Percentiles rank a stretch among this genome's conserved stretches.
These are phyloP conservation scores for Tor tambroides DNA, from an alignment of 2,113 vertebrate species.

Conservation along the genomic window DNA sequence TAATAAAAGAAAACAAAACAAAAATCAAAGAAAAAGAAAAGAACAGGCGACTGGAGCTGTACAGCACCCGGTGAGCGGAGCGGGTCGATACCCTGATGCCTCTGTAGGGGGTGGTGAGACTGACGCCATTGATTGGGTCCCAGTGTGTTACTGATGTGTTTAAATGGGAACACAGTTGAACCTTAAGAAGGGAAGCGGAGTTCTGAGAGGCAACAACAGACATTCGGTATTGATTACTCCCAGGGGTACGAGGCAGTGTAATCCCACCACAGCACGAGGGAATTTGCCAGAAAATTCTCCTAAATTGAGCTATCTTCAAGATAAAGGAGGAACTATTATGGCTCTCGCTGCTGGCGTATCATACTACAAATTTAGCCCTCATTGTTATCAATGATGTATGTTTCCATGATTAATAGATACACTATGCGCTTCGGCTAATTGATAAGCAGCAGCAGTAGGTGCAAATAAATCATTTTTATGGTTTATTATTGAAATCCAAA, in stretches of 20 bases:
- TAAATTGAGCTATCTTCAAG: constrained; percentile 42
- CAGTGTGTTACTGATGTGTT: constrained; percentile 63
- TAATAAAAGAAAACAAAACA: not conserved
- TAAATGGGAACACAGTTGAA: constrained; percentile 63
- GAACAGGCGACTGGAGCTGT: constrained; percentile 35
- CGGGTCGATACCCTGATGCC: constrained; percentile 65
- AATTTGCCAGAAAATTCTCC: constrained; percentile 41
- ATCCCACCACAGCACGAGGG: constrained; percentile 38
- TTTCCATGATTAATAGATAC: constrained; percentile 14
- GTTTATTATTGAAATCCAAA: not conserved
- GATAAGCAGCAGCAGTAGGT: constrained; percentile 11
- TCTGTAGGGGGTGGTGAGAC: constrained; percentile 66
- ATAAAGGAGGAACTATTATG: constrained; percentile 25
- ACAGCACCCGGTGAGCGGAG: constrained; percentile 51
- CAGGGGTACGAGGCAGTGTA: constrained; percentile 41
- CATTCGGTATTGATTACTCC: constrained; percentile 54
- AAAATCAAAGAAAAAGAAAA: not conserved
- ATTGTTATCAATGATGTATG: not conserved
- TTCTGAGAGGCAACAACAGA: constrained; percentile 45
- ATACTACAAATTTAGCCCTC: not conserved
- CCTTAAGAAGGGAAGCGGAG: constrained; percentile 46
- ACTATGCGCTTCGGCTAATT: not conserved
- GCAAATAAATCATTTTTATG: constrained; percentile 13
- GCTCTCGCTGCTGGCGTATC: not conserved
- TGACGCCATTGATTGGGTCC: constrained; percentile 68